Conservation (phyloP, 2,113 vertebrate species). For the Galemys pyrenaicus region DNA sequence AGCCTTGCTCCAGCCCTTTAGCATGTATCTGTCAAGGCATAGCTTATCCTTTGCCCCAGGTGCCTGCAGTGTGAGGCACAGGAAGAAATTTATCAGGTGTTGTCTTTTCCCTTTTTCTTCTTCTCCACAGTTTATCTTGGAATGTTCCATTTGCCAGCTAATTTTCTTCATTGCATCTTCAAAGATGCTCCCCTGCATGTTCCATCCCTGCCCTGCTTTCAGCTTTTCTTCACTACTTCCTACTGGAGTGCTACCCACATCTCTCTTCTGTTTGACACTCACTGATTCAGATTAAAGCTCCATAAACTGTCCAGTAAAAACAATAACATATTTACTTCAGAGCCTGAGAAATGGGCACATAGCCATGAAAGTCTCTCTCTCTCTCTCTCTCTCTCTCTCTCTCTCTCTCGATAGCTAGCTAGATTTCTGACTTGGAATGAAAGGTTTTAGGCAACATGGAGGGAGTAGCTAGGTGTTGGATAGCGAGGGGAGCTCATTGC, state of each 20-base stretch:
- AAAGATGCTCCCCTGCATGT: neutral
- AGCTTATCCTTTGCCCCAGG: neutral
- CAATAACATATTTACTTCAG: neutral
- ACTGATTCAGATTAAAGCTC: neutral
- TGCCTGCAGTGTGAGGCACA: neutral
- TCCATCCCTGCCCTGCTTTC: neutral
- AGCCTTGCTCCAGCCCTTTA: neutral
- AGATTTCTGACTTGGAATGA: slow-evolving; percentile 17
- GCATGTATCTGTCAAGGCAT: neutral
- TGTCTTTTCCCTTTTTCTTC: neutral
- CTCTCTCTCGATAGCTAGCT: neutral
- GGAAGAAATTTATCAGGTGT: neutral
- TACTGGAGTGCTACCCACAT: neutral
- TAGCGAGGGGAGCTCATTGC: neutral
- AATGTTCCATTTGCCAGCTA: neutral
- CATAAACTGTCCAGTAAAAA: neutral
- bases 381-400: neutral
- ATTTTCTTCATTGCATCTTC: neutral
- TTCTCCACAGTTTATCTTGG: neutral
- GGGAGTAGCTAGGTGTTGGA: neutral
- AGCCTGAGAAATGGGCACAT: neutral
- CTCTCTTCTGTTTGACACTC: neutral
- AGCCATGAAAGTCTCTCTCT: neutral
- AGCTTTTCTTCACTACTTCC: neutral
- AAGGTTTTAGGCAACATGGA: neutral